Evolutionary conservation across 2,888 invertebrate species (phyloP).

Genomic region (Erebia palarica): DNA sequence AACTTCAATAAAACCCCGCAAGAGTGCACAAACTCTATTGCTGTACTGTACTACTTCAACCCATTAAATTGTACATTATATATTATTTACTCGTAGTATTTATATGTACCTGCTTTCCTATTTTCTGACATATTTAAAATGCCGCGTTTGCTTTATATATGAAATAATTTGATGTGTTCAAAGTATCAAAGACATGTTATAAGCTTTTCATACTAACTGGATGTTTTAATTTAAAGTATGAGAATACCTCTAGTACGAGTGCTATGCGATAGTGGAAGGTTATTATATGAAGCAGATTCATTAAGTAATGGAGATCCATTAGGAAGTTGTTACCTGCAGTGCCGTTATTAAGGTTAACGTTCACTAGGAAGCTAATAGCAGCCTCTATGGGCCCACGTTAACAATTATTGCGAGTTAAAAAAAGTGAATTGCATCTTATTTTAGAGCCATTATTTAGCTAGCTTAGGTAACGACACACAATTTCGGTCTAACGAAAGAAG

Average conservation of each 20-base stretch:
- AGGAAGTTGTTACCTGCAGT: slow-evolving; percentile 1
- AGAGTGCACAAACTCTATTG: too few species aligned
- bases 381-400: neutral
- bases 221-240: slow-evolving; percentile 8
- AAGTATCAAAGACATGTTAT: neutral
- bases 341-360: neutral
- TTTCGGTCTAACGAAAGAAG: too few species aligned
- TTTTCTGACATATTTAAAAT: neutral
- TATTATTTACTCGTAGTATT: too few species aligned
- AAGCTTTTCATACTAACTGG: slow-evolving; percentile 6
- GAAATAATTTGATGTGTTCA: neutral
- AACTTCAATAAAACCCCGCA: too few species aligned
- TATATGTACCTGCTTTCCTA: too few species aligned
- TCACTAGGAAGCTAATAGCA: neutral
- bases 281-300: neutral
- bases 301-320: slow-evolving; percentile 12
- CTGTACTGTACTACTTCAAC: too few species aligned
- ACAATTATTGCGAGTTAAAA: neutral
- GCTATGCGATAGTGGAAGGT: neutral
- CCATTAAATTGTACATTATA: too few species aligned
- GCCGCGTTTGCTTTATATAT: neutral
- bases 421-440: too few species aligned
- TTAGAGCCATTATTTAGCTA: too few species aligned
- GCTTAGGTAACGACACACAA: too few species aligned
- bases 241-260: neutral